Evolutionary conservation across 2,888 invertebrate species (phyloP).

Genomic region (Acanthosepion esculentum): DNA sequence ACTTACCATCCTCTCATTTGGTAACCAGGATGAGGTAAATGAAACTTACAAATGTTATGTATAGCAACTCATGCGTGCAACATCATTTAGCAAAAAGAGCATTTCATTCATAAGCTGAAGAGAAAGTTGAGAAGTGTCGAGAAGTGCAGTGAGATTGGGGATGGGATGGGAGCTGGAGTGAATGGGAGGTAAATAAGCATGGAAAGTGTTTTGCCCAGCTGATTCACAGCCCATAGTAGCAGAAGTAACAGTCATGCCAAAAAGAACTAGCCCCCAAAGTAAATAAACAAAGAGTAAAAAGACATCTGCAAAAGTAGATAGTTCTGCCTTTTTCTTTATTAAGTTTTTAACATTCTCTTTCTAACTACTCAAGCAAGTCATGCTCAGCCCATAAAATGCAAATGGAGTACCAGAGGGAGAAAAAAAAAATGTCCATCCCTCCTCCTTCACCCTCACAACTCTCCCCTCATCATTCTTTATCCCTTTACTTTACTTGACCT

Average conservation of each 20-base stretch:
- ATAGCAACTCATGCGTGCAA: background rate
- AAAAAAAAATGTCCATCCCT: background rate
- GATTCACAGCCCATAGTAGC: background rate
- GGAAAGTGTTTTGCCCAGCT: too few relatives aligned
- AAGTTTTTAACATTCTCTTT: background rate
- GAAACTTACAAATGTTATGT: background rate
- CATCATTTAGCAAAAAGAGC: background rate
- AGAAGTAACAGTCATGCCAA: background rate
- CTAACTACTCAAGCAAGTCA: background rate
- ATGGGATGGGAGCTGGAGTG: background rate
- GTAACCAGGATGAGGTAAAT: background rate
- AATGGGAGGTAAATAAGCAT: background rate
- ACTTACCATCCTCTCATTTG: background rate
- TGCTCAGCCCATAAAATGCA: background rate
- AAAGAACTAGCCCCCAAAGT: background rate
- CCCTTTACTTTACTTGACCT: background rate
- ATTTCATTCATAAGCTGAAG: constrained; percentile 12
- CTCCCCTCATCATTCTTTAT: background rate
- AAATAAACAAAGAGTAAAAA: background rate
- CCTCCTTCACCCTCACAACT: background rate
- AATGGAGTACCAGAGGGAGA: background rate
- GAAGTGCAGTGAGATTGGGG: background rate
- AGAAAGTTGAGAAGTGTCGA: background rate
- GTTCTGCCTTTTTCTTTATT: background rate
- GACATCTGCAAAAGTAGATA: constrained; percentile 11